These are phyloP conservation scores for Novumbra hubbsi DNA, from an alignment of 2,797 vertebrate genomes.

Conservation along the genomic window DNA sequence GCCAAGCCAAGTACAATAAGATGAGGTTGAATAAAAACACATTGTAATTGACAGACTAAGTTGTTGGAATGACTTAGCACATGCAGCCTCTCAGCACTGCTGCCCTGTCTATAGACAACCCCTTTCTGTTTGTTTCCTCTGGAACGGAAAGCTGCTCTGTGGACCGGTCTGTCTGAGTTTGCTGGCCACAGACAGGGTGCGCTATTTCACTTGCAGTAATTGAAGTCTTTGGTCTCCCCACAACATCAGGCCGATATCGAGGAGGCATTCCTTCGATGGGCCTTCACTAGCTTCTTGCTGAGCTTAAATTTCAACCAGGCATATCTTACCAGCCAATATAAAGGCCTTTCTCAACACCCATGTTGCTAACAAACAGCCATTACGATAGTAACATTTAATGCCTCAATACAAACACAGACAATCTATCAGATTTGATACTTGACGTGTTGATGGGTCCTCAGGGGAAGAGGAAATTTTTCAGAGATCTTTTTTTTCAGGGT, in stretches of 20 bases:
- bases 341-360: slow-evolving; percentile 9
- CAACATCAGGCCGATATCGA: slow-evolving; percentile 1
- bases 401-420: not conserved
- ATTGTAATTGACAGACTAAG: not conserved
- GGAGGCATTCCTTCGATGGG: not conserved
- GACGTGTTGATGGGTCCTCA: slow-evolving; percentile 22
- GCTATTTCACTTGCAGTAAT: slow-evolving; percentile 14
- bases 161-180: not conserved
- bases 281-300: not conserved
- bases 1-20: not conserved
- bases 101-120: not conserved
- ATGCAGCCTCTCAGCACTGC: not conserved
- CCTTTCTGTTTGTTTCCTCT: slow-evolving; percentile 8
- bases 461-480: slow-evolving; percentile 28
- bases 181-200: not conserved
- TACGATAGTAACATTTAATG: not conserved
- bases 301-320: not conserved
- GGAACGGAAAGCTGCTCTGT: not conserved
- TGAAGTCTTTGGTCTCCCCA: not conserved
- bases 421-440: slow-evolving; percentile 9
- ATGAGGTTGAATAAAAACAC: not conserved
- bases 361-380: slow-evolving; percentile 12
- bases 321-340: not conserved
- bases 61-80: not conserved
- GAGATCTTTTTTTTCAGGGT: slow-evolving; percentile 11